phyloP scores from a whole-genome alignment of 2,797 vertebrate species.

The Pseudocheirus occidentalis region DNA sequence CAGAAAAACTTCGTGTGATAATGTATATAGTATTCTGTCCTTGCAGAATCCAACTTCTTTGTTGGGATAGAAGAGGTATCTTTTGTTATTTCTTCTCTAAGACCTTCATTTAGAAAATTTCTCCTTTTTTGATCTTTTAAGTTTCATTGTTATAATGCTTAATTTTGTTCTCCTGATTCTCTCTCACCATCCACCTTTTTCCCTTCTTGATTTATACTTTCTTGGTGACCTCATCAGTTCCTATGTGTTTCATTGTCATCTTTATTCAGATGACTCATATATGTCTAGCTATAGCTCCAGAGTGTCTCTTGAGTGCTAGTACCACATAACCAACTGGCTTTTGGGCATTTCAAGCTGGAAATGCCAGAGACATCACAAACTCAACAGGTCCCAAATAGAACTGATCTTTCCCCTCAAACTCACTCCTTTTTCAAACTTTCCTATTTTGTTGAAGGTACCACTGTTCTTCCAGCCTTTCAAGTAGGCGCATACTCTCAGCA shows the following conservation, averaged over 20 bases:
- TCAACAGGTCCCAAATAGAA: neutral
- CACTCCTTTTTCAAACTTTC: neutral
- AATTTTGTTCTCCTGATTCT: neutral
- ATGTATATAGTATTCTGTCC: neutral
- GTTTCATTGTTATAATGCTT: neutral
- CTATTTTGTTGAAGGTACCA: neutral
- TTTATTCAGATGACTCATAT: neutral
- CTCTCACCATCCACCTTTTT: neutral
- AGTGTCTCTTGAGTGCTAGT: neutral
- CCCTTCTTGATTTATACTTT: neutral
- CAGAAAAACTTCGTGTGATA: neutral
- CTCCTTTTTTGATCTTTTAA: neutral
- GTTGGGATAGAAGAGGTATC: neutral
- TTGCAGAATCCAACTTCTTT: neutral
- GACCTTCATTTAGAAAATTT: neutral
- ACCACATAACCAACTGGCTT: neutral
- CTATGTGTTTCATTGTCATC: neutral
- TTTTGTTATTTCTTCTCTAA: neutral
- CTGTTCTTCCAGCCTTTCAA: neutral
- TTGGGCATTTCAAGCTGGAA: neutral
- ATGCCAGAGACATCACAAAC: neutral
- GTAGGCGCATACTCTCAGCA: neutral
- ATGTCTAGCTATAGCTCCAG: neutral
- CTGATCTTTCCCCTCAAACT: neutral
- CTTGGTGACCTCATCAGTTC: neutral